phyloP scores from a whole-genome alignment of 1,140 invertebrate species.

The Trissolcus basalis region DNA sequence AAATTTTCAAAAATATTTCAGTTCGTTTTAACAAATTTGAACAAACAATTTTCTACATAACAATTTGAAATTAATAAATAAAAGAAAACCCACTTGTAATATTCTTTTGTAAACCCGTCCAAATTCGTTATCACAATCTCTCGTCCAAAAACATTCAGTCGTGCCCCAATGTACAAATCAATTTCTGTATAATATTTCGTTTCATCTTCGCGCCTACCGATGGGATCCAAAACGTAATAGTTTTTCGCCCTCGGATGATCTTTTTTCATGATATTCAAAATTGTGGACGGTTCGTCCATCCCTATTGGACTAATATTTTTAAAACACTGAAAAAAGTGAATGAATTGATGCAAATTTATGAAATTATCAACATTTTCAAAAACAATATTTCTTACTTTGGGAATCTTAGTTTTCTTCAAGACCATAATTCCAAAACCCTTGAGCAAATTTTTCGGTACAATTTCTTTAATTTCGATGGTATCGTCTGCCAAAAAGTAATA shows the following conservation, averaged over 20 bases:
- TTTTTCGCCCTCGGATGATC: slow-evolving; percentile 73
- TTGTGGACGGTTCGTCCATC: slow-evolving; percentile 77
- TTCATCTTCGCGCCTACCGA: slow-evolving; percentile 75
- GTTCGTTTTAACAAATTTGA: too few relatives aligned
- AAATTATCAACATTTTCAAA: too few relatives aligned
- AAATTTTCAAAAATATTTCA: too few relatives aligned
- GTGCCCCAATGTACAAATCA: slow-evolving; percentile 87
- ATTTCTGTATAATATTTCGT: slow-evolving; percentile 82
- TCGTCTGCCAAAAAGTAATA: slow-evolving; percentile 92
- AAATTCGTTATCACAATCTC: slow-evolving; percentile 88
- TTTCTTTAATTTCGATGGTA: slow-evolving; percentile 91
- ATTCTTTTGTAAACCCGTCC: slow-evolving; percentile 91
- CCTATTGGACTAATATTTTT: slow-evolving; percentile 79
- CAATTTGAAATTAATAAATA: too few relatives aligned
- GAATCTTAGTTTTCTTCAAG: slow-evolving; percentile 84
- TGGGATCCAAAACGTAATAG: slow-evolving; percentile 80
- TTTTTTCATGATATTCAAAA: slow-evolving; percentile 84
- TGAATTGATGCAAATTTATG: too few relatives aligned
- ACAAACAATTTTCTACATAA: too few relatives aligned
- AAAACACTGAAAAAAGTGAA: slow-evolving; percentile 67
- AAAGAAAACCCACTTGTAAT: slow-evolving; percentile 88
- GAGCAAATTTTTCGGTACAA: slow-evolving; percentile 81
- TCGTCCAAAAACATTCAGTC: slow-evolving; percentile 87
- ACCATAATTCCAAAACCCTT: slow-evolving; percentile 83
- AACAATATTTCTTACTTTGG: slow-evolving; percentile 86